Percentiles rank a stretch among this genome's conserved stretches.
phyloP scores from a whole-genome alignment of 2,888 invertebrate species.

The Acleris laterana region DNA sequence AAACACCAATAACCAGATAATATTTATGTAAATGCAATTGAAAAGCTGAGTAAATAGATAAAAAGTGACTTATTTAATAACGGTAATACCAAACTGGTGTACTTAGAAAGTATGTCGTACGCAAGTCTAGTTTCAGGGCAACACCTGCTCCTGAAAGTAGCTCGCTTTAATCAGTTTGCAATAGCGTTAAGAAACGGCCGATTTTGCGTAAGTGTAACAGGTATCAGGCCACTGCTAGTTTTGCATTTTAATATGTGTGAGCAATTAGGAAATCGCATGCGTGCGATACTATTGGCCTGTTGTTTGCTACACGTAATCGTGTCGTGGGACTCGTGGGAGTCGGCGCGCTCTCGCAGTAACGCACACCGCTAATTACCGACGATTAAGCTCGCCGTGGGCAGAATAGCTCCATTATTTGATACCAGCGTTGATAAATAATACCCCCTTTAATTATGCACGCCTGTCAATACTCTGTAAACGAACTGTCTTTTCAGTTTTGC shows the following conservation, averaged over 20 bases:
- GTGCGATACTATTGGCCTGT: conserved; percentile 34
- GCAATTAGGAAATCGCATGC: conserved; percentile 41
- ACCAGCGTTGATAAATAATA: conserved; percentile 25
- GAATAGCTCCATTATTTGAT: conserved; percentile 31
- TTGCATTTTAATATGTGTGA: conserved; percentile 41
- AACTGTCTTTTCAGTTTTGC: conserved; percentile 4
- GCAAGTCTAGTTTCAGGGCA: conserved; percentile 23
- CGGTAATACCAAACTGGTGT: neutral
- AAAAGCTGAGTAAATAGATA: too few relatives aligned
- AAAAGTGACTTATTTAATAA: too few relatives aligned
- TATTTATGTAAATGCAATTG: too few relatives aligned
- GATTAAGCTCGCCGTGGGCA: conserved; percentile 32
- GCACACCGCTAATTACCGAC: conserved; percentile 29
- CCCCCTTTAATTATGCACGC: conserved; percentile 32
- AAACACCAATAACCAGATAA: too few relatives aligned
- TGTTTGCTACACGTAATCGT: conserved; percentile 24
- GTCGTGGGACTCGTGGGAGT: conserved; percentile 37
- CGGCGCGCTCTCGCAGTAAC: conserved; percentile 19
- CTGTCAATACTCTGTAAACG: conserved; percentile 13
- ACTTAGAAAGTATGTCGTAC: neutral
- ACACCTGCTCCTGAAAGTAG: conserved; percentile 32
- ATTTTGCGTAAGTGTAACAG: conserved; percentile 39
- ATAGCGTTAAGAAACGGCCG: conserved; percentile 29
- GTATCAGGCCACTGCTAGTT: conserved; percentile 32
- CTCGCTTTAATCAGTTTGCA: conserved; percentile 25